Evolutionary conservation across 2,113 vertebrate genomes (phyloP).

Genomic region (Pelodiscus sinensis): DNA sequence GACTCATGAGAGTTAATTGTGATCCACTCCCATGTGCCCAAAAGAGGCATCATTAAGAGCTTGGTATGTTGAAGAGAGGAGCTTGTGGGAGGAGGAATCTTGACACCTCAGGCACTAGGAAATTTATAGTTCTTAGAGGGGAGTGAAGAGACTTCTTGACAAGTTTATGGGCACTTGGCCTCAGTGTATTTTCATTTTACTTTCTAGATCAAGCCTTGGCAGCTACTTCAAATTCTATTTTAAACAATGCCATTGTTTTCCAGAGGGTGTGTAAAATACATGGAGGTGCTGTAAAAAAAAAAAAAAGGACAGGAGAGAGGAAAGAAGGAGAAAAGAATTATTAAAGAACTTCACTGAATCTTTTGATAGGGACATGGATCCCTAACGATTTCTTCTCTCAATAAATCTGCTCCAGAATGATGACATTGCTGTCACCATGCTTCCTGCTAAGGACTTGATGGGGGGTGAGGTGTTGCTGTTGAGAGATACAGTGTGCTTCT

Average conservation of each 20-base stretch:
- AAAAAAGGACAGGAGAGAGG: conserved; percentile 29
- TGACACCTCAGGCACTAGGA: neutral
- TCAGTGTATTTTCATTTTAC: neutral
- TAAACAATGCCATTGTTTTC: conserved; percentile 72
- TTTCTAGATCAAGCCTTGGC: conserved; percentile 72
- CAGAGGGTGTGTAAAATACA: conserved; percentile 67
- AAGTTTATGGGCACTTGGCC: conserved; percentile 70
- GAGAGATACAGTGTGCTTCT: rapidly evolving
- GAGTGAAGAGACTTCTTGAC: conserved; percentile 62
- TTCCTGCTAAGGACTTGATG: rapidly evolving
- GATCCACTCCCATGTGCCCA: no score
- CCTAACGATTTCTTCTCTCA: neutral
- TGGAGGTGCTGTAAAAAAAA: conserved; percentile 60
- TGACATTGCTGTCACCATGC: neutral
- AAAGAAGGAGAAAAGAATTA: conserved; percentile 23
- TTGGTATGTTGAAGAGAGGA: neutral
- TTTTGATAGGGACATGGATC: neutral
- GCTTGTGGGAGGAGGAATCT: neutral
- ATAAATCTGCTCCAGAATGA: neutral
- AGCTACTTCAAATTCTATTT: conserved; percentile 32
- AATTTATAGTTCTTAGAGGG: conserved; percentile 28
- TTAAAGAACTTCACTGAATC: conserved; percentile 1
- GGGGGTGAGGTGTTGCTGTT: neutral
- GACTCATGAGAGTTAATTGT: neutral
- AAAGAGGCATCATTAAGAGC: neutral